Percentiles rank a stretch among this genome's conserved stretches.
phyloP scores from a whole-genome alignment of 2,888 invertebrate species.

The Brachycybe producta region DNA sequence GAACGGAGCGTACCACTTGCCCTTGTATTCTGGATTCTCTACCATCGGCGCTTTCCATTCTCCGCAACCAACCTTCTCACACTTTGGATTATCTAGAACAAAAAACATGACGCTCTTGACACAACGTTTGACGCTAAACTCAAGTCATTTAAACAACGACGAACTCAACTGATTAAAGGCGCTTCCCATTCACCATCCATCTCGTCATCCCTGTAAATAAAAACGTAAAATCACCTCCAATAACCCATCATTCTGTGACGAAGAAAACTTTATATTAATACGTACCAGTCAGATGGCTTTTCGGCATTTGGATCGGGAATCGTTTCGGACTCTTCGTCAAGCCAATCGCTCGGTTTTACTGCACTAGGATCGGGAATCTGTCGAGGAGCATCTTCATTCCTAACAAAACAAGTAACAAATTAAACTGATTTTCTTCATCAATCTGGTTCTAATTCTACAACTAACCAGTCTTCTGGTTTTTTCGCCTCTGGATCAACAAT shows the following conservation, averaged over 20 bases:
- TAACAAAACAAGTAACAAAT: conserved; percentile 22
- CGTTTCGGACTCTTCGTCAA: conserved; percentile 77
- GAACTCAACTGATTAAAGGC: conserved; percentile 56
- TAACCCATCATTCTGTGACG: not conserved
- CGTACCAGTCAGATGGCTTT: conserved; percentile 76
- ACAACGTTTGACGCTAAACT: not conserved
- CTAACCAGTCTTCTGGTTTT: conserved; percentile 81
- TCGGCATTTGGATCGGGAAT: conserved; percentile 67
- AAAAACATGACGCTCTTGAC: not conserved
- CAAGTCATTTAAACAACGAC: conserved; percentile 8
- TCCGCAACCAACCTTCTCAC: conserved; percentile 77
- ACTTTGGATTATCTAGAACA: conserved; percentile 61
- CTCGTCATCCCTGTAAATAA: conserved; percentile 60
- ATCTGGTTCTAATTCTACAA: not conserved
- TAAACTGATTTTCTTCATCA: not conserved
- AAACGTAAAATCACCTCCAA: not conserved
- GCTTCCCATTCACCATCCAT: conserved; percentile 99
- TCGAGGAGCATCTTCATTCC: conserved; percentile 85
- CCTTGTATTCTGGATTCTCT: conserved; percentile 84
- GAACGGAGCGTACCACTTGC: conserved; percentile 74
- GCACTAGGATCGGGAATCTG: conserved; percentile 76
- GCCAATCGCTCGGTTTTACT: conserved; percentile 76
- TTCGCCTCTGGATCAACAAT: conserved; percentile 75
- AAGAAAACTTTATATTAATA: not conserved
- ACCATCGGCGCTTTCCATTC: conserved; percentile 71